A percentile compares a stretch with the other conserved stretches of the same genome.
Evolutionary conservation across 2,797 vertebrate genomes (phyloP).

Genomic region (Xiphophorus birchmanni): DNA sequence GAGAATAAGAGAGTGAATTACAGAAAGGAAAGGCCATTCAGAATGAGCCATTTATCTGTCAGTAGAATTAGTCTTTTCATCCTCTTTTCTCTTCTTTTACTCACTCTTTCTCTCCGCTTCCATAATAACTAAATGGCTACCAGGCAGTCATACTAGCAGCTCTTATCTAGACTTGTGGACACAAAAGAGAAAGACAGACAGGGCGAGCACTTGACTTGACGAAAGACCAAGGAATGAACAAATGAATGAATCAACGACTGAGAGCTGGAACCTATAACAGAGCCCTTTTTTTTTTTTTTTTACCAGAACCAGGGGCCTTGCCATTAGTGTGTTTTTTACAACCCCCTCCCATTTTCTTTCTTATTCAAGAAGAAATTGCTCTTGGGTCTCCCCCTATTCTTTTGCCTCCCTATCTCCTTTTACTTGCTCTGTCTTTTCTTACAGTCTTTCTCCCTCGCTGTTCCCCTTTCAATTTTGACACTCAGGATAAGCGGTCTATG

Average conservation of each 20-base stretch:
- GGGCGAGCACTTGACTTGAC: constrained; percentile 91
- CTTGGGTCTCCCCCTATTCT: constrained; percentile 85
- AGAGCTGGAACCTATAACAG: constrained; percentile 84
- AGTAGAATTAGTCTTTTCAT: constrained; percentile 76
- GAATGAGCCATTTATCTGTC: constrained; percentile 76
- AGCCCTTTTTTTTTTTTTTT: constrained; percentile 82
- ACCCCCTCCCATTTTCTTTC: constrained; percentile 60
- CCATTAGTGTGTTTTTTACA: constrained; percentile 90
- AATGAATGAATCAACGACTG: constrained; percentile 86
- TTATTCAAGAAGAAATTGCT: constrained; percentile 91
- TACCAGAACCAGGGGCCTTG: constrained; percentile 88
- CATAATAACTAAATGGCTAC: constrained; percentile 87
- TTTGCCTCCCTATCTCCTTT: constrained; percentile 78
- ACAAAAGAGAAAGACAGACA: constrained; percentile 86
- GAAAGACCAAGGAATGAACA: constrained; percentile 81
- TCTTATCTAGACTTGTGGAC: constrained; percentile 72
- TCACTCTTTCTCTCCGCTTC: constrained; percentile 78
- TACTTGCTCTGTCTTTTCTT: constrained; percentile 93
- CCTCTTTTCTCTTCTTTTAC: constrained; percentile 66
- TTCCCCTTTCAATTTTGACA: constrained; percentile 94
- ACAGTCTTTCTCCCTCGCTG: constrained; percentile 83
- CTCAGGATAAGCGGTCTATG: constrained; percentile 74
- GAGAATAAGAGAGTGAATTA: constrained; percentile 60
- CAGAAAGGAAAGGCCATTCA: constrained; percentile 76
- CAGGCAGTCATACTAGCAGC: constrained; percentile 87